phyloP scores from a whole-genome alignment of 1,140 invertebrate genomes.

The Zaprionus nigranus region DNA sequence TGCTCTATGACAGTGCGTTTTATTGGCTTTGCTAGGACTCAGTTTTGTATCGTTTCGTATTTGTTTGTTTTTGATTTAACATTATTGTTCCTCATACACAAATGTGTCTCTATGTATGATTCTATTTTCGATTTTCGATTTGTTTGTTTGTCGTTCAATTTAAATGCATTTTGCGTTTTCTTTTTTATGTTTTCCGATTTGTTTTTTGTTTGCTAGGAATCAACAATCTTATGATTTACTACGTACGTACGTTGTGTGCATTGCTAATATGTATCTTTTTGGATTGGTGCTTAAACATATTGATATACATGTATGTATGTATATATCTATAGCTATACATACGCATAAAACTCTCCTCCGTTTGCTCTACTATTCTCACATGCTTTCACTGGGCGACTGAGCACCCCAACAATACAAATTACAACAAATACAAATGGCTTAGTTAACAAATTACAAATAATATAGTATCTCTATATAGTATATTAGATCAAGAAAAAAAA shows the following conservation, averaged over 20 bases:
- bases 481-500: slow-evolving; percentile 12
- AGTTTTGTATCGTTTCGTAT: slow-evolving; percentile 44
- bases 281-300: slow-evolving; percentile 75
- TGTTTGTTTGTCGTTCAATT: slow-evolving; percentile 42
- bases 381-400: slow-evolving; percentile 18
- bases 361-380: slow-evolving; percentile 9
- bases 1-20: slow-evolving; percentile 22
- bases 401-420: slow-evolving; percentile 47
- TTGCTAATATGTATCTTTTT: slow-evolving; percentile 70
- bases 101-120: background rate
- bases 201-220: slow-evolving; percentile 48
- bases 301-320: slow-evolving; percentile 55
- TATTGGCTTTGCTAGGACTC: slow-evolving; percentile 50
- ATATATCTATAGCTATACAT: slow-evolving; percentile 34
- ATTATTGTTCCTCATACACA: slow-evolving; percentile 23
- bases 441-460: slow-evolving; percentile 70
- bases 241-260: slow-evolving; percentile 63
- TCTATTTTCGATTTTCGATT: slow-evolving; percentile 6
- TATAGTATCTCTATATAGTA: slow-evolving; percentile 2
- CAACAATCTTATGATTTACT: slow-evolving; percentile 59
- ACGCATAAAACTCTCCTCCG: slow-evolving; percentile 13
- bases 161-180: slow-evolving; percentile 51
- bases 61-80: slow-evolving; percentile 33
- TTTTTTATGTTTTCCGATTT: slow-evolving; percentile 14
- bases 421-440: slow-evolving; percentile 54